Evolutionary conservation across 2,888 invertebrate species (phyloP), one percentile per base, ranked within the genome.

Genomic region (Biston stratarius): DNA sequence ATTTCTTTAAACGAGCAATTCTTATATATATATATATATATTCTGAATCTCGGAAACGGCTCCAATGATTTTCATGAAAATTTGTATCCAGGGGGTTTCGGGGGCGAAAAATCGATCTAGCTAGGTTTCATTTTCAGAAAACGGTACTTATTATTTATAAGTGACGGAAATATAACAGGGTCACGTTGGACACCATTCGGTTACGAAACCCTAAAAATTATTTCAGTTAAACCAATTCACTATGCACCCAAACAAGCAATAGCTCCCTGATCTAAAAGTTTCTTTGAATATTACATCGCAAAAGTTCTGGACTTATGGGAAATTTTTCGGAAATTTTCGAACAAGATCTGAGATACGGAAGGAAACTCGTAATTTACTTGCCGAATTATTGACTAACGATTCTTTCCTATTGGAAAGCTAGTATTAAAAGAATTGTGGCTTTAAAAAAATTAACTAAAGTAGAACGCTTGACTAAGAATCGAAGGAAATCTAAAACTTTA

Each of bases 311-410:
- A 51, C 36, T 45, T 53, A 40, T 58, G 58, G 53, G 58, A 67
- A 67, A 62, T 62, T 67, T 36, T 24, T 58, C 47, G 67, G 58
- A 58, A 67, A 53, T 42, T 61, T 53, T 45, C 57, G 33, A 66
- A 61, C 61, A 51, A 42, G 59, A 59, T 48, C 34, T 1, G 6
- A 47, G 42, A 24, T 9, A 44, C 36, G 49, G 12, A 15, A 44
- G 11, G 24, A 38, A 57, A 56, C 49, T 57, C 34, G 40, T 45
- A n/a, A 15, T 44, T 60, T 38, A 48, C 47, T 56, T n/a, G n/a
- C 5, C 12, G 48, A 48, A 15, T 48, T 58, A 15, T 40, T 42
- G 49, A 15, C 47, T 36, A 47, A 34, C 15, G 8, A 24, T 24
- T 24, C 24, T 24, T 24, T 24, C 24, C 3, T 24, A 47, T 48